Evolutionary conservation across 2,888 invertebrate species (phyloP).

Genomic region (Heliothis peltigera): DNA sequence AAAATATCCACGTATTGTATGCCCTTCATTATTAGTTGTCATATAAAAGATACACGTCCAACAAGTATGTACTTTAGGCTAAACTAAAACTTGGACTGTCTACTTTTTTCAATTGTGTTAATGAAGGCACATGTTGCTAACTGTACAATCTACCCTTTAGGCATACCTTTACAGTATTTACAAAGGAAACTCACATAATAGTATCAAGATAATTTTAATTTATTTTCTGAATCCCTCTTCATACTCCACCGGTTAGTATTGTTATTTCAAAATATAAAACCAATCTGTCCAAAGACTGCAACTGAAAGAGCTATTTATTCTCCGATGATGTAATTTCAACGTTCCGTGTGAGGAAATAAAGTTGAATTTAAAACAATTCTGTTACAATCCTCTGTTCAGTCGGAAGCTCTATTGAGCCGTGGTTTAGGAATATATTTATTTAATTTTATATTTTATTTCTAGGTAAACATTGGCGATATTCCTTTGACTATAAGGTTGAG

Average conservation of each 20-base stretch:
- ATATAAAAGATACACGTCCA: too few relatives aligned
- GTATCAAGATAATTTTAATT: not conserved
- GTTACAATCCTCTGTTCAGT: not conserved
- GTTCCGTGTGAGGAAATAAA: not conserved
- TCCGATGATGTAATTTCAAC: not conserved
- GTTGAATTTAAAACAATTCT: constrained; percentile 1
- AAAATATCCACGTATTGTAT: too few relatives aligned
- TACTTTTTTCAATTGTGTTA: too few relatives aligned
- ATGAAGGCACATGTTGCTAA: too few relatives aligned
- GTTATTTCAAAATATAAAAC: constrained; percentile 2
- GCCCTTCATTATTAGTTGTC: too few relatives aligned
- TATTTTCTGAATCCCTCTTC: not conserved
- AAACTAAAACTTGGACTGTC: too few relatives aligned
- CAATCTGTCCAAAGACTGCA: not conserved
- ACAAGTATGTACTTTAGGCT: too few relatives aligned
- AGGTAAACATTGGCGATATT: not conserved
- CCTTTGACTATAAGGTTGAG: not conserved
- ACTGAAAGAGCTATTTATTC: not conserved
- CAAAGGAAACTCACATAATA: not conserved
- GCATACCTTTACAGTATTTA: not conserved
- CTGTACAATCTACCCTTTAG: not conserved
- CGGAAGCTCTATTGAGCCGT: not conserved
- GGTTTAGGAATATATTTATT: constrained; percentile 2
- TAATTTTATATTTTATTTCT: not conserved
- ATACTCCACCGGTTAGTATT: not conserved